phyloP scores from a whole-genome alignment of 2,113 vertebrate species.

The Tiliqua scincoides region DNA sequence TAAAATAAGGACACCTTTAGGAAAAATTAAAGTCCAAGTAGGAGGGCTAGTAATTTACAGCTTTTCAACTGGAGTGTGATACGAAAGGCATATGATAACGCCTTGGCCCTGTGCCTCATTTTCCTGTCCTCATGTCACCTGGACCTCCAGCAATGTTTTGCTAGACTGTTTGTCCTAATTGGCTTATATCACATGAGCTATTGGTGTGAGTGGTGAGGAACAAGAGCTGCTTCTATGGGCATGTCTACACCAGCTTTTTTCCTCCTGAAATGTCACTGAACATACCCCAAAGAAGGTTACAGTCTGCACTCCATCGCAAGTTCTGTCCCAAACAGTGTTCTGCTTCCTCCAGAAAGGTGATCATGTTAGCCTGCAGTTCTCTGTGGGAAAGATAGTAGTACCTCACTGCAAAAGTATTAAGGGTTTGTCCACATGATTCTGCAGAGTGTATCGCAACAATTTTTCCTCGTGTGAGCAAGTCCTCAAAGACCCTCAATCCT shows the following conservation, averaged over 20 bases:
- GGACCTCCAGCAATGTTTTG: background rate
- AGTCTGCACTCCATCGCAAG: background rate
- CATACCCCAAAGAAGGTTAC: background rate
- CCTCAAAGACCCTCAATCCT: too few relatives aligned
- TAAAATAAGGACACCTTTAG: background rate
- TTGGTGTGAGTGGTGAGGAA: background rate
- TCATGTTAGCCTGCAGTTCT: background rate
- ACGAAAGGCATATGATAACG: background rate
- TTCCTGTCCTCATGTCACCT: slow-evolving; percentile 1
- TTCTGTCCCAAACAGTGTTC: background rate
- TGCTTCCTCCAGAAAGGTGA: background rate
- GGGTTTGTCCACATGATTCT: background rate
- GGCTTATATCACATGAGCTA: background rate
- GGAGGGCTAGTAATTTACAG: slow-evolving; percentile 14
- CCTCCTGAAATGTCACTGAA: background rate
- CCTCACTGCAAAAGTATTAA: background rate
- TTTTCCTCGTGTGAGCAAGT: background rate
- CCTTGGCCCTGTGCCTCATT: background rate
- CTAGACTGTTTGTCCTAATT: background rate
- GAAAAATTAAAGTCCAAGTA: slow-evolving; percentile 16
- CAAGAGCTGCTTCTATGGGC: background rate
- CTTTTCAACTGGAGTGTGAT: slow-evolving; percentile 10
- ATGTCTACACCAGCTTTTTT: background rate
- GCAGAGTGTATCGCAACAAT: background rate
- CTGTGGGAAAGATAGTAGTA: background rate